A percentile compares a stretch with the other conserved stretches of the same genome.
Conservation (phyloP, 2,797 vertebrate species). For the Microctenopoma stevenorrisi region DNA sequence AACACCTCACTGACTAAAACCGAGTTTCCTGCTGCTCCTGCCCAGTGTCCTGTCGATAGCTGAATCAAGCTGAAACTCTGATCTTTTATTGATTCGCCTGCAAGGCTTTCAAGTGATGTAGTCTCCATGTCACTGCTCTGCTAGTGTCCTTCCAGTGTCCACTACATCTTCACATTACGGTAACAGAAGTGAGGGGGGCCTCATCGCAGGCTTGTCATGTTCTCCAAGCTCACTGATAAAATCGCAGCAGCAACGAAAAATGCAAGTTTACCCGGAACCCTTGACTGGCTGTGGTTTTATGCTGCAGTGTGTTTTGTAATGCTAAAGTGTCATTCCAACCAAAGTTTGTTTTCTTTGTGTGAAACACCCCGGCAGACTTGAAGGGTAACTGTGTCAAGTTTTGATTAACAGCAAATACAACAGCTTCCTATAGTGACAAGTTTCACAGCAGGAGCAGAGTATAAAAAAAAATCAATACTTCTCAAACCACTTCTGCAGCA, state of each 20-base stretch:
- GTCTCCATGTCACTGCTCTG: conserved; percentile 5
- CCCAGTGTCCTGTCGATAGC: conserved; percentile 18
- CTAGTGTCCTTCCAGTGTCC: conserved; percentile 3
- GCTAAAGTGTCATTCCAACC: background rate
- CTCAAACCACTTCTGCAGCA: conserved; percentile 18
- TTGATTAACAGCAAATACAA: conserved; percentile 16
- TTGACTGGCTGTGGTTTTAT: background rate
- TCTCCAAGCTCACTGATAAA: background rate
- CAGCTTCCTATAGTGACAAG: conserved; percentile 18
- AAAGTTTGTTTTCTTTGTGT: conserved; percentile 1
- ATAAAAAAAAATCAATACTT: conserved; percentile 33
- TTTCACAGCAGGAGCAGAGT: conserved; percentile 20
- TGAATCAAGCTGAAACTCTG: conserved; percentile 29
- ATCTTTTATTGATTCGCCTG: conserved; percentile 35
- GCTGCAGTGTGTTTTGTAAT: background rate
- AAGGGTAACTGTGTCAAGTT: conserved; percentile 17
- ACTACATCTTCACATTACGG: conserved; percentile 1
- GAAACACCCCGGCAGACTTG: conserved; percentile 9
- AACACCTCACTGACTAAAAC: background rate
- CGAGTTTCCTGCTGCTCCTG: conserved; percentile 4
- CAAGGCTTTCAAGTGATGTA: conserved; percentile 6
- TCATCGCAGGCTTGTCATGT: background rate
- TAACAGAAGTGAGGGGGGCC: conserved; percentile 4
- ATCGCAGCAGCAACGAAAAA: background rate
- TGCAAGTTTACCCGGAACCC: background rate